Conservation (phyloP, 2,113 vertebrate genomes). For the Collichthys lucidus region DNA sequence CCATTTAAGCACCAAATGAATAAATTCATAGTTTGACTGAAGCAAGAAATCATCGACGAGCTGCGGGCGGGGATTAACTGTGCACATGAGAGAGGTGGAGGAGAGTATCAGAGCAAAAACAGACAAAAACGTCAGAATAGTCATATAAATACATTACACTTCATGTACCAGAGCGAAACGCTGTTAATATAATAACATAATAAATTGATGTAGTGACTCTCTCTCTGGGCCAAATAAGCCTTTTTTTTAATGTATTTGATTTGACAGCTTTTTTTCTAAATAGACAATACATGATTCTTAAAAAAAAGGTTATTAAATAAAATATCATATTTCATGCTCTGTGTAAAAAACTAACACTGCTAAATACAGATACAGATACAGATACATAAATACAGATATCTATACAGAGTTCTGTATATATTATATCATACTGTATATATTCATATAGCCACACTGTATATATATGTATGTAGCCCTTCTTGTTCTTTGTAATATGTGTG, state of each 20-base stretch:
- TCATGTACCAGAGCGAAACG: not conserved
- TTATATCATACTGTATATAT: no score
- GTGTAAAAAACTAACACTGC: no score
- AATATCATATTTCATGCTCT: no score
- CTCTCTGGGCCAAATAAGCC: not conserved
- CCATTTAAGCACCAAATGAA: not conserved
- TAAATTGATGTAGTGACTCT: no score
- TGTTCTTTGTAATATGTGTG: no score
- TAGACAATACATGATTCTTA: not conserved
- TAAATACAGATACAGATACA: no score
- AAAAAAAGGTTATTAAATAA: no score
- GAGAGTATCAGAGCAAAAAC: not conserved
- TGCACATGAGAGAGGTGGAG: not conserved
- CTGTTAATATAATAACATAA: no score
- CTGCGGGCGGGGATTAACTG: not conserved
- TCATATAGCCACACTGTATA: no score
- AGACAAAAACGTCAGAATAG: not conserved
- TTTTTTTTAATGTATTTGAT: not conserved
- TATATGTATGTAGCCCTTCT: no score
- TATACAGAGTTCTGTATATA: no score
- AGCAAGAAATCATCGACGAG: not conserved
- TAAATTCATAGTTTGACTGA: not conserved
- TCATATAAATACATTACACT: not conserved
- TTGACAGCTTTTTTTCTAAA: not conserved
- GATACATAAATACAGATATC: no score